phyloP scores from a whole-genome alignment of 2,797 vertebrate species.

The Knipowitschia caucasica region DNA sequence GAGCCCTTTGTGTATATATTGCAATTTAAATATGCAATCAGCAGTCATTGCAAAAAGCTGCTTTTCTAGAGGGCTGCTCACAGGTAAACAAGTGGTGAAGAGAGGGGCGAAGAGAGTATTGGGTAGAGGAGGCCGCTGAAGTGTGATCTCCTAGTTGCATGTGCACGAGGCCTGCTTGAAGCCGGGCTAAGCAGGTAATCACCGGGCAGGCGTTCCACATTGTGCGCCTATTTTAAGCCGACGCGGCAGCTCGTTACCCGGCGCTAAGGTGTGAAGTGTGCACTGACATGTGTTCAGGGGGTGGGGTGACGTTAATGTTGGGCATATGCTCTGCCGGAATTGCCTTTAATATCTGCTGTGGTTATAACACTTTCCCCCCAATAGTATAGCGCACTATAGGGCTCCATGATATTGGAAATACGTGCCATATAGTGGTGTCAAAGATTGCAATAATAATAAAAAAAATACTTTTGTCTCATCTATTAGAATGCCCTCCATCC shows the following conservation, averaged over 20 bases:
- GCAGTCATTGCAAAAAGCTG: not conserved
- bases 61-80: constrained; percentile 6
- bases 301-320: constrained; percentile 36
- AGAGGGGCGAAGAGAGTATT: constrained; percentile 33
- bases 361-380: constrained; percentile 12
- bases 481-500: no score
- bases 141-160: not conserved
- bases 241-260: constrained; percentile 40
- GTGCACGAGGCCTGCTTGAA: constrained; percentile 16
- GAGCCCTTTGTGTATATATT: not conserved
- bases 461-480: no score
- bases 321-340: constrained; percentile 31
- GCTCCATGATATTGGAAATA: no score
- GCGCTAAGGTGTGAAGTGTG: constrained; percentile 53
- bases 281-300: constrained; percentile 55
- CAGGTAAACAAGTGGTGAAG: constrained; percentile 26
- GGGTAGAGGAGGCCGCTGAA: constrained; percentile 23
- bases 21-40: constrained; percentile 1
- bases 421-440: no score
- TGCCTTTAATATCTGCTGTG: constrained; percentile 15
- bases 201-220: constrained; percentile 36
- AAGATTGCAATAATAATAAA: no score
- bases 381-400: no score
- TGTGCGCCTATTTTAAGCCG: constrained; percentile 50
- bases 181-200: constrained; percentile 40